phyloP scores from a whole-genome alignment of 2,797 vertebrate species.

The Diglossa cyanea region DNA sequence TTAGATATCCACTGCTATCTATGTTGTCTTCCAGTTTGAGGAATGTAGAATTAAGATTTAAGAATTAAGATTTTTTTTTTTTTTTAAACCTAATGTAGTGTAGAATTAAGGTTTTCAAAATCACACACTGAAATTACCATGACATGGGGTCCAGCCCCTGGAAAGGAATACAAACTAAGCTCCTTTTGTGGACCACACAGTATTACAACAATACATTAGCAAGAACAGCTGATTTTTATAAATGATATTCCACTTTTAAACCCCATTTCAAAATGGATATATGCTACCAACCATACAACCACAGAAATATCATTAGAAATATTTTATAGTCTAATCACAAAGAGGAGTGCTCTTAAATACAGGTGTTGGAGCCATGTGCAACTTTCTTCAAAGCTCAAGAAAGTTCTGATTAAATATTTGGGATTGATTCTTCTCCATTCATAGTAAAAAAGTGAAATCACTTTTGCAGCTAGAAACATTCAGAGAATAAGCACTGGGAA shows the following conservation, averaged over 20 bases:
- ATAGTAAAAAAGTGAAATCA: background rate
- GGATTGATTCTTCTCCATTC: background rate
- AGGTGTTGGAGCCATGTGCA: background rate
- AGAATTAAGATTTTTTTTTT: no score
- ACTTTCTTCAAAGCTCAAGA: background rate
- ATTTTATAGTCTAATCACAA: background rate
- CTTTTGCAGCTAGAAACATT: background rate
- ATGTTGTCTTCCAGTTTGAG: background rate
- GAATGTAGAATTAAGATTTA: background rate
- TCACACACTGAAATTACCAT: background rate
- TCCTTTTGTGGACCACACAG: background rate
- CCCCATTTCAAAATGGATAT: background rate
- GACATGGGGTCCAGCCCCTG: accelerated
- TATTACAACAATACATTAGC: background rate
- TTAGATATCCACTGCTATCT: background rate
- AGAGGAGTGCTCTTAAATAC: background rate
- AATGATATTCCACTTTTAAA: background rate
- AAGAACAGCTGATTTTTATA: background rate
- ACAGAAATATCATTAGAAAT: background rate
- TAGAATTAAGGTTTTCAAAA: background rate
- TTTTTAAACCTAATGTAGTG: background rate
- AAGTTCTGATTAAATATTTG: background rate
- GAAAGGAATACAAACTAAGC: background rate
- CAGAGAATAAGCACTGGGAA: background rate
- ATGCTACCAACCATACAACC: accelerated